Percentiles rank a stretch among this genome's conserved stretches.
Conservation (phyloP, 2,797 vertebrate species). For the Taeniopygia guttata region DNA sequence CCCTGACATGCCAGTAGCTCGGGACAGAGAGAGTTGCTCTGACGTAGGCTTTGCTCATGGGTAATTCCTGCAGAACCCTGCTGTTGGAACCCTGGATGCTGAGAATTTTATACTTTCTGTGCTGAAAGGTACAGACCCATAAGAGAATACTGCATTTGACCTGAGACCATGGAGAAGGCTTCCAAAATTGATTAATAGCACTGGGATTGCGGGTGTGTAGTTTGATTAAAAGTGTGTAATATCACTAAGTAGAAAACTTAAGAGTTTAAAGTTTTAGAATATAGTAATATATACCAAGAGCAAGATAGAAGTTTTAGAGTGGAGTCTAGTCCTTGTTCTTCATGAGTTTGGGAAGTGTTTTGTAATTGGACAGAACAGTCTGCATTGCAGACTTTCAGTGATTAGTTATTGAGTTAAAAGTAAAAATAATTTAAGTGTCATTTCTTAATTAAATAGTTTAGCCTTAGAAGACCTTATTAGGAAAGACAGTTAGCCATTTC, state of each 20-base stretch:
- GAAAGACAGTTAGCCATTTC: not conserved
- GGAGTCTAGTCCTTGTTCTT: not conserved
- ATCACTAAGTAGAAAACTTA: not conserved
- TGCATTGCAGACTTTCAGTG: fast-evolving
- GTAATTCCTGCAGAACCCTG: not conserved
- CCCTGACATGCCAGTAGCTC: not conserved
- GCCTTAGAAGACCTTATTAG: not conserved
- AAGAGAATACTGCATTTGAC: not conserved
- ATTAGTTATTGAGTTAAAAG: not conserved
- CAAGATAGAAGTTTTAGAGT: not conserved
- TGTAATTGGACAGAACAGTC: not conserved
- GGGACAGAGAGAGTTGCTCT: not conserved
- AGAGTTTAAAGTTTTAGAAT: not conserved
- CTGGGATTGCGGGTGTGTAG: not conserved
- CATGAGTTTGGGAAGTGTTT: not conserved
- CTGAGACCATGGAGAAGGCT: not conserved
- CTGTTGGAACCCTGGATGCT: not conserved
- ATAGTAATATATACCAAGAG: not conserved
- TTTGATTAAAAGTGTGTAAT: not conserved
- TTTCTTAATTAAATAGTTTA: not conserved
- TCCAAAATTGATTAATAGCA: not conserved
- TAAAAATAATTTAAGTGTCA: not conserved
- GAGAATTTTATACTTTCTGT: not conserved
- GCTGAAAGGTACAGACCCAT: not conserved
- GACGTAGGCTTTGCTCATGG: not conserved